Base-by-base conservation (phyloP, 2,797 vertebrate species). In the Leuciscus waleckii region DNA sequence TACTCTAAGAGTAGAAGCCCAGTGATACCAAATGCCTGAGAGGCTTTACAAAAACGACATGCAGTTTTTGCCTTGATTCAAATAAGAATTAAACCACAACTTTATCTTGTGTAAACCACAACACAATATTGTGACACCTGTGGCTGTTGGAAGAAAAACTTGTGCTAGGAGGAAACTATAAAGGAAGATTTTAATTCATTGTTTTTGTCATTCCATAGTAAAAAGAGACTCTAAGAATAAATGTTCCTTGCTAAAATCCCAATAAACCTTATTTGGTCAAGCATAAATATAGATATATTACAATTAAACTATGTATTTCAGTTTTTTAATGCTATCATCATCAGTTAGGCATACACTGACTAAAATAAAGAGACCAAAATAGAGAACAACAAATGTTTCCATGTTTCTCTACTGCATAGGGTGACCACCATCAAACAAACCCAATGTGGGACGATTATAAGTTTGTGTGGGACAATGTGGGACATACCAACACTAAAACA, bases 41-140 rank as follows among this genome's bases (percentile, higher is more conserved):
- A 49, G 7, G 68, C 76, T 84, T 37, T 75, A 80, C 82, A 83
- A 87, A 79, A 83, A 83, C 75, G 35, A 65, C 3, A 73, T 58
- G 10, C 13, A 26, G 4, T 1, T 39, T 61, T 75, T 58, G 1
- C 54, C 29, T 65, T 26, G 0, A 51, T 17, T 23, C 29, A 65
- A 56, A 67, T 17, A 61, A 41, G n/a, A 56, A 41, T 61, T 0
- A 26, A 43, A 78, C 75, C 73, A 41, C 61, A 68, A 21, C 23
- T 10, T 26, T 77, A 35, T 78, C 65, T 68, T 76, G 35, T 54
- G 7, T 76, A 35, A 46, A 51, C 76, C 76, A 7, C n/a, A 63
- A 43, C 9, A 63, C 4, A 14, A 43, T 43, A 63, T 1, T 14
- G 8, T 4, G 7, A 63, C 58, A 65, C 58, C 58, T 63, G 76